Conservation (phyloP, 2,113 vertebrate genomes). For the Bubo blakistoni region DNA sequence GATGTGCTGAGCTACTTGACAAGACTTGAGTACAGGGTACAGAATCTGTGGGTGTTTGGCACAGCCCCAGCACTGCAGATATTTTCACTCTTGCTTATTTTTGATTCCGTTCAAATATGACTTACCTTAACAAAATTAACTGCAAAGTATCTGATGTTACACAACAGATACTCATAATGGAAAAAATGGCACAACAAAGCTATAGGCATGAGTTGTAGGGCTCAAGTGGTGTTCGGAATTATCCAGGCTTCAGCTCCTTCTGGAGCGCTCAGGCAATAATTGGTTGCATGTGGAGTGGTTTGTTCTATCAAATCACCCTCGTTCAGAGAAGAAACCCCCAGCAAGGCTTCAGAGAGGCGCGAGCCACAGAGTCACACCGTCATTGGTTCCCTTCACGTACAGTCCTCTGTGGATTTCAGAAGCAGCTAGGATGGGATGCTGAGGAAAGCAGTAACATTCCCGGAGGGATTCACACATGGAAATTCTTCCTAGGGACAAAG, state of each 20-base stretch:
- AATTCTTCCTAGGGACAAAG: background rate
- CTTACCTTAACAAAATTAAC: slow-evolving; percentile 25
- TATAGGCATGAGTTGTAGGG: background rate
- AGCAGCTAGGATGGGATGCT: background rate
- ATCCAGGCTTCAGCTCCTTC: background rate
- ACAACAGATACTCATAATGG: background rate
- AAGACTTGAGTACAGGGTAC: slow-evolving; percentile 45
- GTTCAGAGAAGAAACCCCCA: background rate
- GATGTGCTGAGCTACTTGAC: slow-evolving; percentile 60
- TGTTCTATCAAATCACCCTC: background rate
- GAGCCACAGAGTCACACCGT: background rate
- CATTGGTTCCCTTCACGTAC: background rate
- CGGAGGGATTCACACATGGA: background rate
- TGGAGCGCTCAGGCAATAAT: background rate
- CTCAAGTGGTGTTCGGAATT: background rate
- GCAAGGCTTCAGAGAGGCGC: background rate
- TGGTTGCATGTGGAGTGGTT: background rate
- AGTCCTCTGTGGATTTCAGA: background rate
- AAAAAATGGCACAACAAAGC: background rate
- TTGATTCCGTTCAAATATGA: slow-evolving; percentile 49
- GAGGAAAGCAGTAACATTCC: background rate
- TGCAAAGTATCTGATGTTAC: slow-evolving; percentile 25
- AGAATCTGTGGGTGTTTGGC: slow-evolving; percentile 64
- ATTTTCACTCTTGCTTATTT: slow-evolving; percentile 65
- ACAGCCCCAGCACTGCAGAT: slow-evolving; percentile 60